These are phyloP conservation scores for Oryzias woworae DNA, from an alignment of 2,113 vertebrate genomes.

Conservation along the genomic window DNA sequence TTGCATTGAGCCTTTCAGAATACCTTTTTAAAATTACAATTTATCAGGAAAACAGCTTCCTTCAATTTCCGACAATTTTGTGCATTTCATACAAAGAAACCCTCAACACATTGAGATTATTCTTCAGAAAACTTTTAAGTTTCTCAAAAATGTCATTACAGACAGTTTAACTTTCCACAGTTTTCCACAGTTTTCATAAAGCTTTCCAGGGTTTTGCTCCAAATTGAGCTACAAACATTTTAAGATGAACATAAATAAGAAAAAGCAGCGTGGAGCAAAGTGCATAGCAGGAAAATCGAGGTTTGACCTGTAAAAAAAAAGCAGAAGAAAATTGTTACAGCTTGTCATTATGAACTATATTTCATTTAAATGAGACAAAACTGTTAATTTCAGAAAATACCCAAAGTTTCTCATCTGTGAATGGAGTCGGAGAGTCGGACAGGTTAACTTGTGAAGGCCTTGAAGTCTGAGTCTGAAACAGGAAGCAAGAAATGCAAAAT, in stretches of 20 bases:
- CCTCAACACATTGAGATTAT: not conserved
- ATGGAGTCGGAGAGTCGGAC: slow-evolving; percentile 57
- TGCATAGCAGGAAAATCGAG: slow-evolving; percentile 53
- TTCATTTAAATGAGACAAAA: not conserved
- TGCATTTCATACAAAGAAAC: not conserved
- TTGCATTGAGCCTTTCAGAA: not conserved
- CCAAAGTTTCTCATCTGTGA: slow-evolving; percentile 68
- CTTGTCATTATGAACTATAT: slow-evolving; percentile 14
- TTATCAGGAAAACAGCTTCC: not conserved
- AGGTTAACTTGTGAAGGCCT: slow-evolving; percentile 81
- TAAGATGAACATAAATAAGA: slow-evolving; percentile 44
- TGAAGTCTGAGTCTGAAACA: slow-evolving; percentile 83
- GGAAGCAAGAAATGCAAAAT: slow-evolving; percentile 67
- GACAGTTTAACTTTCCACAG: slow-evolving; percentile 13
- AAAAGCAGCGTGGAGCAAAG: slow-evolving; percentile 50
- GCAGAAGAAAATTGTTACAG: slow-evolving; percentile 53
- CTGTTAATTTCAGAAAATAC: slow-evolving; percentile 1
- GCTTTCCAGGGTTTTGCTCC: slow-evolving; percentile 49
- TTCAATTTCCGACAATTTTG: not conserved
- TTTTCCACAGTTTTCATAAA: slow-evolving; percentile 27
- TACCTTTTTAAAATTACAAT: slow-evolving; percentile 11
- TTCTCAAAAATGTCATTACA: slow-evolving; percentile 23
- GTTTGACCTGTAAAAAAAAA: slow-evolving; percentile 70
- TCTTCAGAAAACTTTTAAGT: slow-evolving; percentile 12
- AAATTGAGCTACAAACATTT: slow-evolving; percentile 25